Evolutionary conservation across 2,888 invertebrate species (phyloP).

Genomic region (Drosophila atripex): DNA sequence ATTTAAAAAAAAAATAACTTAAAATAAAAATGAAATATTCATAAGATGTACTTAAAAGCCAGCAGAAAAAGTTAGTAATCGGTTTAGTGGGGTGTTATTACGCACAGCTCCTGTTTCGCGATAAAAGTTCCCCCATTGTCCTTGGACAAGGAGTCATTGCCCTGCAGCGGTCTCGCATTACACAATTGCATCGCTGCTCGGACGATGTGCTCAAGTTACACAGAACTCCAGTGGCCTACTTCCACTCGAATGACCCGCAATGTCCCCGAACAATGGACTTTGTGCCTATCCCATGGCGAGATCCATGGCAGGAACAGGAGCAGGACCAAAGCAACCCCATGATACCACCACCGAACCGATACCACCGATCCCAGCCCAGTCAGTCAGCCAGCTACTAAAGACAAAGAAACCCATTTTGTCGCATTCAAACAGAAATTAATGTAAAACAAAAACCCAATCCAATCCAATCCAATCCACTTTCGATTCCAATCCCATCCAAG

Average conservation of each 20-base stretch:
- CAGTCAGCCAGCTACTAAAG: constrained; percentile 47
- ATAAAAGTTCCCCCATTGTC: constrained; percentile 54
- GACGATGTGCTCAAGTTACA: constrained; percentile 58
- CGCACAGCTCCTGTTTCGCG: constrained; percentile 13
- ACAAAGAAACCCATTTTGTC: constrained; percentile 75
- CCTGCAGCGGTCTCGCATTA: constrained; percentile 64
- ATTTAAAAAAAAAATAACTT: too few species aligned
- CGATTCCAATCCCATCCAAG: constrained; percentile 56
- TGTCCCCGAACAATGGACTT: constrained; percentile 59
- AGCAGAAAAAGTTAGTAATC: neutral
- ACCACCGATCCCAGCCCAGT: constrained; percentile 33
- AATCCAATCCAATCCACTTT: constrained; percentile 46
- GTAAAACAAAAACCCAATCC: constrained; percentile 39
- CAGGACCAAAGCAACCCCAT: constrained; percentile 35
- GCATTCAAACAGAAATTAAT: constrained; percentile 67
- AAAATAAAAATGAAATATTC: neutral
- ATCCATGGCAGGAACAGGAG: constrained; percentile 15
- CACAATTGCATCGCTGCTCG: constrained; percentile 61
- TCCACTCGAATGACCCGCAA: constrained; percentile 66
- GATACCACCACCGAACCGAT: constrained; percentile 9
- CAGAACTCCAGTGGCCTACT: constrained; percentile 74
- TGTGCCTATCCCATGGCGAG: constrained; percentile 37
- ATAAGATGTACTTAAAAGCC: neutral
- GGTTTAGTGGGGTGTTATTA: constrained; percentile 5
- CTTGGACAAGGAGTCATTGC: constrained; percentile 70